Base-by-base conservation (phyloP, 2,888 invertebrate species). In the Pelosia muscerda region DNA sequence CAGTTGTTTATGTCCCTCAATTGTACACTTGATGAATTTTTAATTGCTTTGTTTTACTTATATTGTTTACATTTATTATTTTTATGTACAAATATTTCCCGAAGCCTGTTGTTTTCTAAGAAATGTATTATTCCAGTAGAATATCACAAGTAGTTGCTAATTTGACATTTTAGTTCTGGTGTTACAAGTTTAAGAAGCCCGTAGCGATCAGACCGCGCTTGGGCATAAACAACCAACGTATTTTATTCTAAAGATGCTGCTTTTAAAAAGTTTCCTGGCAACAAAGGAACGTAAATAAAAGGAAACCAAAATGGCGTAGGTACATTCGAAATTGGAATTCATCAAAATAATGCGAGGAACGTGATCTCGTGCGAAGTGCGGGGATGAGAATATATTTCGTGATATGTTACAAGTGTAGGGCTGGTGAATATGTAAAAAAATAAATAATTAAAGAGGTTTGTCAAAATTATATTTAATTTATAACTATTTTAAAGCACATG, bases 261-360 rank as follows among this genome's bases (percentile, higher is more conserved):
- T 76, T 72, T 75, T 57, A 28, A 77, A 62, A 34, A 56, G 38
- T 71, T 72, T 69, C 62, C 65, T 58, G 74, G 68, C 68, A 81
- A 81, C 74, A 77, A 78, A 77, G 76, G 72, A 72, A 69, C 63
- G 62, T 73, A 69, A 73, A 73, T 78, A 77, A 84, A 81, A 79
- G 77, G 78, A 79, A 82, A 84, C 75, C 73, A 83, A 85, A 82
- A 84, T 78, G 78, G 76, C 65, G 73, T 75, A 81, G 78, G 73
- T 81, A 81, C 78, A 84, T 86, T 87, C 84, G 79, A 84, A 86
- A 83, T 85, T 86, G 85, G 86, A 88, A 90, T 90, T 86, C 86
- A 88, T 93, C 92, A 92, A 89, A 91, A 90, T 92, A 92, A 93
- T 90, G 91, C 83, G 84, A 78, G 86, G 90, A 91, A 93, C 94